Percentiles rank a stretch among this genome's conserved stretches.
These are phyloP conservation scores for Hirundichthys speculiger DNA, from an alignment of 2,113 vertebrate species.

Conservation along the genomic window DNA sequence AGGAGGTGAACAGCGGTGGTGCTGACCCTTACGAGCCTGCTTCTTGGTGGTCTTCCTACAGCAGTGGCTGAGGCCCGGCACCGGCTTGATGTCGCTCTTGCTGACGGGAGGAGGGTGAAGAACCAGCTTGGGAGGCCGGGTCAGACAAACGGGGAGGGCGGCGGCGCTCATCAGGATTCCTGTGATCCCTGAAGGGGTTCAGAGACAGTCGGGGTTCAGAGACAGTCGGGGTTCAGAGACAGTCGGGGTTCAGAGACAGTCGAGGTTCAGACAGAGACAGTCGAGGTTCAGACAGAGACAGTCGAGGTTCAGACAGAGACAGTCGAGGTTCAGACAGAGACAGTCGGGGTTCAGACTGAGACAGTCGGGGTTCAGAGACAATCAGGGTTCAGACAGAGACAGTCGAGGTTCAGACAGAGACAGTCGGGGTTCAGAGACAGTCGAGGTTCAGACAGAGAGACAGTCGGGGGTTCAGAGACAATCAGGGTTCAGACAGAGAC, in stretches of 20 bases:
- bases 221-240: neutral
- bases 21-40: constrained; percentile 90
- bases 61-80: constrained; percentile 89
- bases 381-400: too few relatives aligned
- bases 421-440: neutral
- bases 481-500: too few relatives aligned
- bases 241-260: neutral
- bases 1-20: neutral
- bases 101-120: constrained; percentile 92
- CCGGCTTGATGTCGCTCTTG: constrained; percentile 93
- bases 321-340: too few relatives aligned
- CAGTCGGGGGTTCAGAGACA: neutral
- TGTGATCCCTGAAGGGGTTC: constrained; percentile 87
- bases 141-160: constrained; percentile 92
- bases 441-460: too few relatives aligned
- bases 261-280: too few relatives aligned
- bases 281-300: neutral
- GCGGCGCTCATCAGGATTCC: constrained; percentile 97
- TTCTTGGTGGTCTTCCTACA: constrained; percentile 95
- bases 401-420: too few relatives aligned
- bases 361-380: neutral
- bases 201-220: neutral
- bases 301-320: too few relatives aligned
- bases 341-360: neutral
- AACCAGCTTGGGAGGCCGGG: constrained; percentile 90